A percentile compares a stretch with the other conserved stretches of the same genome.
These are phyloP conservation scores for Apoda limacodes DNA, from an alignment of 2,888 invertebrate species.

Conservation along the genomic window DNA sequence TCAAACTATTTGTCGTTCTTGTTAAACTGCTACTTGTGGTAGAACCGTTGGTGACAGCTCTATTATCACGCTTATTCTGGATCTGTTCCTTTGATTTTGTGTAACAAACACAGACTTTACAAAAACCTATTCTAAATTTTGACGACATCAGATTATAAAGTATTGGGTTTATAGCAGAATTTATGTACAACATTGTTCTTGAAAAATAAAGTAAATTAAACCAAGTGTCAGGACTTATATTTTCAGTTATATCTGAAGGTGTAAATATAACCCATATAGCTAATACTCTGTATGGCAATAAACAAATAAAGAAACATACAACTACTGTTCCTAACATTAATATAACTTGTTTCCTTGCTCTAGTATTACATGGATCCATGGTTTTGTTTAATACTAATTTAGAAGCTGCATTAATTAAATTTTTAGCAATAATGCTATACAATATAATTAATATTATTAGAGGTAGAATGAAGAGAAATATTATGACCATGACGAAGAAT, in stretches of 20 bases:
- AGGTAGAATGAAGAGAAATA: constrained; percentile 85
- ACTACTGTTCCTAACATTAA: constrained; percentile 90
- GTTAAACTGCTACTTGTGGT: constrained; percentile 72
- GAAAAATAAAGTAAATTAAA: constrained; percentile 87
- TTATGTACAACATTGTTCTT: constrained; percentile 87
- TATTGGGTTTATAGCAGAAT: constrained; percentile 91
- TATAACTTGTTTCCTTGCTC: constrained; percentile 85
- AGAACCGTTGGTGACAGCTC: constrained; percentile 72
- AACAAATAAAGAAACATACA: constrained; percentile 87
- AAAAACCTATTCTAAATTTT: constrained; percentile 86
- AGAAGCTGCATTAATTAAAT: constrained; percentile 78
- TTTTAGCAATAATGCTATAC: constrained; percentile 86
- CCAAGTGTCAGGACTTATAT: constrained; percentile 81
- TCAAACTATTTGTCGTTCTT: constrained; percentile 69
- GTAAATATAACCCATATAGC: constrained; percentile 86
- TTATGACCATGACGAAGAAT: constrained; percentile 83
- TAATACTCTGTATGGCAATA: constrained; percentile 87
- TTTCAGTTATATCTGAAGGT: constrained; percentile 74
- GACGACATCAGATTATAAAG: constrained; percentile 94
- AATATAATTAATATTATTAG: constrained; percentile 82
- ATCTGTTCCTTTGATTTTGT: constrained; percentile 45
- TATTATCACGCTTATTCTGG: constrained; percentile 48
- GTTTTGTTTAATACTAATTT: constrained; percentile 78
- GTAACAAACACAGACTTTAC: constrained; percentile 73
- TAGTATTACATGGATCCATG: constrained; percentile 75